Percentiles rank a stretch among this genome's conserved stretches.
phyloP scores from a whole-genome alignment of 2,113 vertebrate species.

The Gila orcuttii region DNA sequence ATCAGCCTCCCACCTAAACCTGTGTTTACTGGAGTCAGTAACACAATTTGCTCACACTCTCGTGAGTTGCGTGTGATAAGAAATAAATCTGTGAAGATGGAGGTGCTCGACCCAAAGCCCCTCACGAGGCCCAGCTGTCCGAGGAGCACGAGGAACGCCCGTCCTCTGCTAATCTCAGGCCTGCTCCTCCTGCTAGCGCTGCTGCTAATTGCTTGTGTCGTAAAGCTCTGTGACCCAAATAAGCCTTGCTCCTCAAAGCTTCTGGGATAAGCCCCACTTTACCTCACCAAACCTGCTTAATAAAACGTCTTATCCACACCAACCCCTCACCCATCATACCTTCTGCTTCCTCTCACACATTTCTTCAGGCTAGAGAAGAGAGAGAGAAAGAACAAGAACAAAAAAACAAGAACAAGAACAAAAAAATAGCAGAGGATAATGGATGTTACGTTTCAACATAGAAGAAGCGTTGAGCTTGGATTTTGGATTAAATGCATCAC shows the following conservation, averaged over 20 bases:
- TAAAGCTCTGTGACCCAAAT: constrained; percentile 81
- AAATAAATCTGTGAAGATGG: constrained; percentile 53
- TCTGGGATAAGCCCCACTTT: constrained; percentile 79
- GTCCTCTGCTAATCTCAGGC: constrained; percentile 71
- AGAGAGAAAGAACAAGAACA: no score
- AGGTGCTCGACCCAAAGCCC: constrained; percentile 48
- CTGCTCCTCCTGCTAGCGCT: constrained; percentile 73
- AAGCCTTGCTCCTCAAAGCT: constrained; percentile 75
- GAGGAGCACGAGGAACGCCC: constrained; percentile 57
- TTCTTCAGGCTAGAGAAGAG: not conserved
- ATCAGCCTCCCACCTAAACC: not conserved
- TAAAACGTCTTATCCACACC: constrained; percentile 66
- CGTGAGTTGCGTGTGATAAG: constrained; percentile 9
- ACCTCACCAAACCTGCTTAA: constrained; percentile 80
- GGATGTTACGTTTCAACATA: not conserved
- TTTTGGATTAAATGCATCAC: no score
- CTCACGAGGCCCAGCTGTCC: constrained; percentile 67
- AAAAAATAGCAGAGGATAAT: not conserved
- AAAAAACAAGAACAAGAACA: not conserved
- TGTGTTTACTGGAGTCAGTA: constrained; percentile 25
- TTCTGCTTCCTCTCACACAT: constrained; percentile 48
- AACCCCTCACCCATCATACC: constrained; percentile 47
- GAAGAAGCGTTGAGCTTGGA: not conserved
- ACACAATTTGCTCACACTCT: not conserved
- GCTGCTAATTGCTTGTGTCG: constrained; percentile 80